A percentile compares a stretch with the other conserved stretches of the same genome.
Evolutionary conservation across 1,140 invertebrate species (phyloP).

Genomic region (Eciton burchellii): DNA sequence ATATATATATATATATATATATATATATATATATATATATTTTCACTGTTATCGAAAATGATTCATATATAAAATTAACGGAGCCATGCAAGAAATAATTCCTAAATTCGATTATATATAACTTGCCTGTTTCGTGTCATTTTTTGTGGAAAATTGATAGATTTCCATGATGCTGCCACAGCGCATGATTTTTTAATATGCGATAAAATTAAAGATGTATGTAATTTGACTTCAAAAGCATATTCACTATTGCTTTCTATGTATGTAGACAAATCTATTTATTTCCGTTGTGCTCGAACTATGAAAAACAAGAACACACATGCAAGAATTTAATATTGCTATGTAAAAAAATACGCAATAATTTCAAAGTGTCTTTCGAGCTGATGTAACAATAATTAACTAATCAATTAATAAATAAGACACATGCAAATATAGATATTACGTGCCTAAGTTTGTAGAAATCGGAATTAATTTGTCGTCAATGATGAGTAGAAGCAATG

Average conservation of each 20-base stretch:
- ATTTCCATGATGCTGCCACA: not conserved
- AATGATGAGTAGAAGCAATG: not conserved
- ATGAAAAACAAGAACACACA: conserved; percentile 19
- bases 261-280: conserved; percentile 29
- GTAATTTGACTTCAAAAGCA: conserved; percentile 26
- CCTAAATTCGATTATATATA: conserved; percentile 31
- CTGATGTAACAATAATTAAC: not conserved
- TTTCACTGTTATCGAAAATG: conserved; percentile 6
- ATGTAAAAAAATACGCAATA: not conserved
- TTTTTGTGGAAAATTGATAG: conserved; percentile 33
- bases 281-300: conserved; percentile 10
- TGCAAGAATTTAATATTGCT: conserved; percentile 26
- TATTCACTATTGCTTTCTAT: conserved; percentile 13
- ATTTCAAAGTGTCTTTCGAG: conserved; percentile 31
- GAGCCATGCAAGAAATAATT: conserved; percentile 19
- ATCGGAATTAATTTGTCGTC: not conserved
- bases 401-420: not conserved
- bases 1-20: no score
- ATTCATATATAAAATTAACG: conserved; percentile 29
- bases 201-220: conserved; percentile 44
- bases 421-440: not conserved
- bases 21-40: conserved; percentile 5
- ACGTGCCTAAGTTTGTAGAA: not conserved
- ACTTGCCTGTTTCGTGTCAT: not conserved
- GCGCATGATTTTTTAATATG: conserved; percentile 40